Conservation (phyloP, 2,888 invertebrate genomes). For the Drosophila subquinaria region DNA sequence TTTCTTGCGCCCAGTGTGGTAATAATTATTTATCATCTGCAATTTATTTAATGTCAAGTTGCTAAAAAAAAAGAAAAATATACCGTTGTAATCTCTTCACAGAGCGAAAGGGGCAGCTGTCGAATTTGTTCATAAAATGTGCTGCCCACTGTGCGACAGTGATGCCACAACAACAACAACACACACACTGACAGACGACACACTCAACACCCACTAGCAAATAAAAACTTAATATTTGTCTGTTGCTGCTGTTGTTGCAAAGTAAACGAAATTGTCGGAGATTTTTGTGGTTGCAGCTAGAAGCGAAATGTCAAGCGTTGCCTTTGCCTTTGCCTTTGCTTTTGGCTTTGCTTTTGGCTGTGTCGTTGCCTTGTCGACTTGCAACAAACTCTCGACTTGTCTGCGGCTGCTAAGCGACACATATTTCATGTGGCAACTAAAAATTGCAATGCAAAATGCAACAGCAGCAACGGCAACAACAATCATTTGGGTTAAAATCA, state of each 20-base stretch:
- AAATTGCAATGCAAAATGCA: constrained; percentile 53
- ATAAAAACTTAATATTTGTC: constrained; percentile 1
- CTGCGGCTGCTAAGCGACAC: constrained; percentile 34
- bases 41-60: constrained; percentile 12
- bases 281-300: constrained; percentile 45
- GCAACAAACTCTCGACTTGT: constrained; percentile 12
- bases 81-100: neutral
- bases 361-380: constrained; percentile 12
- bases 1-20: neutral
- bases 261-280: constrained; percentile 47
- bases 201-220: neutral
- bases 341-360: neutral
- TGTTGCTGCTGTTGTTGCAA: constrained; percentile 22
- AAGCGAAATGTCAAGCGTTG: constrained; percentile 46
- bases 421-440: constrained; percentile 53
- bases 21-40: neutral
- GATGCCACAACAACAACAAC: constrained; percentile 4
- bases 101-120: constrained; percentile 1
- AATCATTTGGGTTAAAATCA: constrained; percentile 73
- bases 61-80: constrained; percentile 2
- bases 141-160: constrained; percentile 4
- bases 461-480: constrained; percentile 12
- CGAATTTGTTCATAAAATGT: constrained; percentile 1
- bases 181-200: neutral
- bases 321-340: constrained; percentile 21